phyloP scores from a whole-genome alignment of 2,888 invertebrate species.

The Parelbella ahira region DNA sequence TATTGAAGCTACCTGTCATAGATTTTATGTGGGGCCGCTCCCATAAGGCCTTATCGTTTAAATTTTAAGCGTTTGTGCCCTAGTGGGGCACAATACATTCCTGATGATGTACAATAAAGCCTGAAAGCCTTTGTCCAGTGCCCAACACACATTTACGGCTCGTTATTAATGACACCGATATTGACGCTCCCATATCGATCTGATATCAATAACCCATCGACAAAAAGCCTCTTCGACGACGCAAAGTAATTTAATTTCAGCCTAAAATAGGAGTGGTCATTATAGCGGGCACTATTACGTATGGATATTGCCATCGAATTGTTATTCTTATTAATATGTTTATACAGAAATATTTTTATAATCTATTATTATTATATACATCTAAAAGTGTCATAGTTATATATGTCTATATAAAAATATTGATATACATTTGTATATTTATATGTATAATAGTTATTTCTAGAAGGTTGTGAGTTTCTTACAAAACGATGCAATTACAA shows the following conservation, averaged over 20 bases:
- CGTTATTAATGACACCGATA: slow-evolving; percentile 60
- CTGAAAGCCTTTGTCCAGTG: slow-evolving; percentile 45
- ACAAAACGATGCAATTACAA: too few relatives aligned
- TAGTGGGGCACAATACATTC: slow-evolving; percentile 30
- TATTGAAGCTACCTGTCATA: slow-evolving; percentile 12
- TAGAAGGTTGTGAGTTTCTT: too few relatives aligned
- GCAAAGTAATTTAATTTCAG: slow-evolving; percentile 71
- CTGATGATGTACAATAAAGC: slow-evolving; percentile 39
- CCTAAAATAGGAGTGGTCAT: slow-evolving; percentile 65
- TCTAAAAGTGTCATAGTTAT: too few relatives aligned
- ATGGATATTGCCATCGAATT: slow-evolving; percentile 28
- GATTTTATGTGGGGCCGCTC: slow-evolving; percentile 16
- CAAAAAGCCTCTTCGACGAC: slow-evolving; percentile 63
- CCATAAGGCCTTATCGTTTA: slow-evolving; percentile 27
- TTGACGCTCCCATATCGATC: slow-evolving; percentile 61
- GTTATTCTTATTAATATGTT: too few relatives aligned
- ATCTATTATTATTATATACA: too few relatives aligned
- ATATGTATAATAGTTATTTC: too few relatives aligned
- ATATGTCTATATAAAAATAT: too few relatives aligned
- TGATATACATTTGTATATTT: too few relatives aligned
- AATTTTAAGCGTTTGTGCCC: slow-evolving; percentile 30
- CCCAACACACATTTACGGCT: slow-evolving; percentile 40
- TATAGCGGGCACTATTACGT: slow-evolving; percentile 40
- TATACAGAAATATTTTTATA: too few relatives aligned
- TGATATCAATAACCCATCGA: slow-evolving; percentile 75